Conservation (phyloP, 2,888 invertebrate genomes). For the Tuta absoluta region DNA sequence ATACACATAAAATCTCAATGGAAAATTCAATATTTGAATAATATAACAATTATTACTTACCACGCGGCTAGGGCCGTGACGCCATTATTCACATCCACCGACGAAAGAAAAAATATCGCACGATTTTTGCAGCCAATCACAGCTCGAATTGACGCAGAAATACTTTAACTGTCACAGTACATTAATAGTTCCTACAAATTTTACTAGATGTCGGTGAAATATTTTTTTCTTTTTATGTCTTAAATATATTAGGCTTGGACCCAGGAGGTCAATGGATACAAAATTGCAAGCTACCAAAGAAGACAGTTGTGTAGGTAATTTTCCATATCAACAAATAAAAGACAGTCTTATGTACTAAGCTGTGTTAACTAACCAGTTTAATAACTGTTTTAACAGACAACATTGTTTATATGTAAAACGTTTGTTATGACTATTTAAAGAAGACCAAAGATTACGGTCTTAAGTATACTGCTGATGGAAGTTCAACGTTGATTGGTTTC, state of each 20-base stretch:
- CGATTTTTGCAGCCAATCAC: constrained; percentile 10
- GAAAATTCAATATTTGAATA: neutral
- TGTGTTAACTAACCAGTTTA: constrained; percentile 26
- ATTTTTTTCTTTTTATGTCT: constrained; percentile 21
- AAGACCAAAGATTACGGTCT: neutral
- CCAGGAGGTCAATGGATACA: constrained; percentile 12
- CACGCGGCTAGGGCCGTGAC: neutral
- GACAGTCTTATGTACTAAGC: constrained; percentile 21
- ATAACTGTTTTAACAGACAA: constrained; percentile 15
- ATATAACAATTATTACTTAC: neutral
- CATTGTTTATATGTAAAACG: neutral
- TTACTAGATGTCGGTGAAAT: constrained; percentile 14
- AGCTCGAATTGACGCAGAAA: constrained; percentile 17
- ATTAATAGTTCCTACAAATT: constrained; percentile 22
- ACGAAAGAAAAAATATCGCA: neutral
- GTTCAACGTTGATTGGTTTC: neutral
- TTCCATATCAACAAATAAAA: constrained; percentile 21
- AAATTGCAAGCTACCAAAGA: neutral
- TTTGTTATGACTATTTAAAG: neutral
- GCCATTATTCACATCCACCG: neutral
- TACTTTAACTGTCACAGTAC: constrained; percentile 8
- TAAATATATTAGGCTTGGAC: constrained; percentile 20
- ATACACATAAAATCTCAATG: neutral
- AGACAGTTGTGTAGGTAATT: constrained; percentile 11
- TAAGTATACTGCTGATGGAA: neutral